These are phyloP conservation scores for Stylophora pistillata DNA, from an alignment of 64 coral and sea anemone species.

Conservation along the genomic window DNA sequence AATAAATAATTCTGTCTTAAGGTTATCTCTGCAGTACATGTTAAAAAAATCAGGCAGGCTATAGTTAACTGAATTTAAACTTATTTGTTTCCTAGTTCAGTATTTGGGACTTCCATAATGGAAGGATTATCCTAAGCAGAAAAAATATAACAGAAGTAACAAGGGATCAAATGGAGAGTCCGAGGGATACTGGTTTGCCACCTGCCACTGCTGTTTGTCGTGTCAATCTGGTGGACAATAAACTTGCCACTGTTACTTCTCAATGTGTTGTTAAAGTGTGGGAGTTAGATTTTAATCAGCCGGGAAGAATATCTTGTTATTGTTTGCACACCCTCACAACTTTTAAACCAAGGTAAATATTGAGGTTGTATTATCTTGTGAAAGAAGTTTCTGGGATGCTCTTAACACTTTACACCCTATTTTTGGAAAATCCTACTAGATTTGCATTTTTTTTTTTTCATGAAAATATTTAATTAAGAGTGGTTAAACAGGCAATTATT, in stretches of 20 bases:
- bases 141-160: slow-evolving; percentile 59
- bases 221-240: slow-evolving; percentile 84
- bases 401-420: no score
- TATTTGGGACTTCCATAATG: slow-evolving; percentile 70
- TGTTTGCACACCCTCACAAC: slow-evolving; percentile 83
- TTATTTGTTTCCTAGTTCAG: slow-evolving; percentile 70
- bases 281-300: slow-evolving; percentile 67
- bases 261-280: slow-evolving; percentile 85
- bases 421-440: no score
- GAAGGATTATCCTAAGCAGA: slow-evolving; percentile 48
- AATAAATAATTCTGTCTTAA: no score
- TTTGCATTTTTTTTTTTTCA: no score
- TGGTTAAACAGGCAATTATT: no score
- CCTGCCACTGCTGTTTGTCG: slow-evolving; percentile 54
- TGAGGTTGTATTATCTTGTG: background rate
- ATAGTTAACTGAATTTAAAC: background rate
- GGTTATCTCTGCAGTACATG: no score
- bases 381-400: background rate
- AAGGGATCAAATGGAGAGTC: background rate
- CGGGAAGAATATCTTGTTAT: slow-evolving; percentile 50
- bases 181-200: background rate
- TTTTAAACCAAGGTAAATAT: slow-evolving; percentile 77
- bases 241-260: slow-evolving; percentile 82
- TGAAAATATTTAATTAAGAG: no score
- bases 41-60: background rate